Percentiles rank a stretch among this genome's conserved stretches.
Conservation (phyloP, 2,113 vertebrate genomes). For the Prinia subflava region DNA sequence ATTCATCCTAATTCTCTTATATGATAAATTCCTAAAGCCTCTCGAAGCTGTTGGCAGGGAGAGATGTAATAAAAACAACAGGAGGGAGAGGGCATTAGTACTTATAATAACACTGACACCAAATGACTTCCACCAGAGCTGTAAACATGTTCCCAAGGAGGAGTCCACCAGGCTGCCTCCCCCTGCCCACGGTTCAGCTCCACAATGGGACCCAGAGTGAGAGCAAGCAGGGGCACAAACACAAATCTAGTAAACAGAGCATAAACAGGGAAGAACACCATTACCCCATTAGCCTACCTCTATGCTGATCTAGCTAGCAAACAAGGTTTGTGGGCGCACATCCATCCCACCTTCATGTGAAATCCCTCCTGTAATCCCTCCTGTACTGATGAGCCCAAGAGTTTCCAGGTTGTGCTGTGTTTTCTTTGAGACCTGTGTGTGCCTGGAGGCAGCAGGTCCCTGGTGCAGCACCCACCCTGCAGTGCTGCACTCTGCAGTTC, state of each 20-base stretch:
- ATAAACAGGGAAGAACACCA: background rate
- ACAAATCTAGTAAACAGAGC: background rate
- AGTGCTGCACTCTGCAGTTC: background rate
- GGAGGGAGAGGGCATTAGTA: background rate
- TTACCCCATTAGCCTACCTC: rapidly evolving
- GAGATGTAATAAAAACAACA: background rate
- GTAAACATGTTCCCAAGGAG: background rate
- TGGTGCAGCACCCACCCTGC: rapidly evolving
- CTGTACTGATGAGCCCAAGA: rapidly evolving
- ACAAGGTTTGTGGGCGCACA: background rate
- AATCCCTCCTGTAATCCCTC: background rate
- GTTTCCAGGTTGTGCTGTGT: rapidly evolving
- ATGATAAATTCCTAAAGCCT: slow-evolving; percentile 11
- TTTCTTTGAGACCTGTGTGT: rapidly evolving
- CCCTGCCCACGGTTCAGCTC: background rate
- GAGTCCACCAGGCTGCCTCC: background rate
- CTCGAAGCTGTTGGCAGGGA: background rate
- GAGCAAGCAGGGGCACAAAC: background rate
- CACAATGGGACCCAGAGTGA: background rate
- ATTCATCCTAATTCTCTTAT: slow-evolving; percentile 3
- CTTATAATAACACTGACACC: background rate
- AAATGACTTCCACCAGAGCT: background rate
- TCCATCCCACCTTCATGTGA: rapidly evolving
- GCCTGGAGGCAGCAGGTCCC: background rate
- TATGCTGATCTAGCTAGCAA: rapidly evolving